phyloP scores from a whole-genome alignment of 2,113 vertebrate species.

The Sylvia atricapilla region DNA sequence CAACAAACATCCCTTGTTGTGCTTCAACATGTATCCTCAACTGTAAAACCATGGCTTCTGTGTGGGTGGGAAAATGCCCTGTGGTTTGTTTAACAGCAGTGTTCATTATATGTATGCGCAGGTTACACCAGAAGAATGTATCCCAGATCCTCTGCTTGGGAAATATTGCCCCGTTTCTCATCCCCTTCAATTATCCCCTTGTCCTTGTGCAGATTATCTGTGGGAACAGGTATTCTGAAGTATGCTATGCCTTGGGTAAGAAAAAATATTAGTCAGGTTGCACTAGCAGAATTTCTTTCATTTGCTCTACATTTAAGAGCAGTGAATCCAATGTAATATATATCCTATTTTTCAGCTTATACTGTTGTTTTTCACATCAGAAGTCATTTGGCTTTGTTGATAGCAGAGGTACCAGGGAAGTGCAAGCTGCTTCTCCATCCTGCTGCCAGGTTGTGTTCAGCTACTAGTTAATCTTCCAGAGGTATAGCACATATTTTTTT shows the following conservation, averaged over 20 bases:
- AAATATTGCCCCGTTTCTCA: not conserved
- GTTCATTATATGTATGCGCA: not conserved
- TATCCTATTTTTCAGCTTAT: not conserved
- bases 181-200: not conserved
- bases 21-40: not conserved
- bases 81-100: not conserved
- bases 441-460: not conserved
- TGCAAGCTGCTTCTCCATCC: not conserved
- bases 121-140: not conserved
- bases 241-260: not conserved
- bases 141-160: not conserved
- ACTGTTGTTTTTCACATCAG: not conserved
- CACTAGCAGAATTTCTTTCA: not conserved
- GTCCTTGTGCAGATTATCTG: not conserved
- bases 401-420: not conserved
- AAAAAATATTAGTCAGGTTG: not conserved
- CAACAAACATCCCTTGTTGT: not conserved
- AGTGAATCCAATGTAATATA: not conserved
- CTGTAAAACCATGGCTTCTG: not conserved
- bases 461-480: not conserved
- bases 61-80: not conserved
- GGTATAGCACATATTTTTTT: not conserved
- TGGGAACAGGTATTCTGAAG: not conserved
- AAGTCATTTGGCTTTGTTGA: not conserved
- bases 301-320: not conserved